A percentile compares a stretch with the other conserved stretches of the same genome.
Conservation (phyloP, 1,140 invertebrate species). For the Papilio machaon region DNA sequence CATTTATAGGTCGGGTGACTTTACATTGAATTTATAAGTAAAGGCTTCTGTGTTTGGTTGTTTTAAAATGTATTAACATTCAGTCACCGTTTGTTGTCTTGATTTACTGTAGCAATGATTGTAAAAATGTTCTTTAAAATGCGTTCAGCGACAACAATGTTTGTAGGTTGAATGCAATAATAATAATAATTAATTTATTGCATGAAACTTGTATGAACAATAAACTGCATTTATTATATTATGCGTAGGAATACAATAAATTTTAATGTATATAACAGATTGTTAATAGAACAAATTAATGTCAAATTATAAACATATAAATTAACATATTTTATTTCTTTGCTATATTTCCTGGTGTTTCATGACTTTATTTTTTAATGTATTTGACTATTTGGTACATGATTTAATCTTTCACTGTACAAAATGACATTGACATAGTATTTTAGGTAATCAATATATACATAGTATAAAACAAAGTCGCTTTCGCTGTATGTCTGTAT, state of each 20-base stretch:
- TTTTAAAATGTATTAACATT: slow-evolving; percentile 29
- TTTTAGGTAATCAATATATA: no score
- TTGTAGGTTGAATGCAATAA: not conserved
- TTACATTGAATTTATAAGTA: slow-evolving; percentile 25
- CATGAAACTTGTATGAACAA: not conserved
- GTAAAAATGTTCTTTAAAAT: slow-evolving; percentile 15
- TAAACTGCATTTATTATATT: not conserved
- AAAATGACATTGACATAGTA: not conserved
- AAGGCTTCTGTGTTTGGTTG: slow-evolving; percentile 21
- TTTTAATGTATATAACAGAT: not conserved
- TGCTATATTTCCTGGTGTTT: not conserved
- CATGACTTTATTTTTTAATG: not conserved
- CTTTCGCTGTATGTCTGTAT: no score
- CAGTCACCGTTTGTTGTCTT: not conserved
- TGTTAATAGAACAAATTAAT: not conserved
- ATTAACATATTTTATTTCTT: not conserved
- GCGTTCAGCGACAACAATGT: slow-evolving; percentile 19
- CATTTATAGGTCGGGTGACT: slow-evolving; percentile 15
- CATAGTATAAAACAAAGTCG: no score
- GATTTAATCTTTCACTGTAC: not conserved
- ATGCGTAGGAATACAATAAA: not conserved
- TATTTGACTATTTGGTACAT: not conserved
- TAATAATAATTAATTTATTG: no score
- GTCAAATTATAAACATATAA: not conserved
- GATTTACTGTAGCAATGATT: slow-evolving; percentile 32